Percentiles rank a stretch among this genome's conserved stretches.
Evolutionary conservation across 1,140 invertebrate genomes (phyloP).

Genomic region (Ceratosolen solmsi): DNA sequence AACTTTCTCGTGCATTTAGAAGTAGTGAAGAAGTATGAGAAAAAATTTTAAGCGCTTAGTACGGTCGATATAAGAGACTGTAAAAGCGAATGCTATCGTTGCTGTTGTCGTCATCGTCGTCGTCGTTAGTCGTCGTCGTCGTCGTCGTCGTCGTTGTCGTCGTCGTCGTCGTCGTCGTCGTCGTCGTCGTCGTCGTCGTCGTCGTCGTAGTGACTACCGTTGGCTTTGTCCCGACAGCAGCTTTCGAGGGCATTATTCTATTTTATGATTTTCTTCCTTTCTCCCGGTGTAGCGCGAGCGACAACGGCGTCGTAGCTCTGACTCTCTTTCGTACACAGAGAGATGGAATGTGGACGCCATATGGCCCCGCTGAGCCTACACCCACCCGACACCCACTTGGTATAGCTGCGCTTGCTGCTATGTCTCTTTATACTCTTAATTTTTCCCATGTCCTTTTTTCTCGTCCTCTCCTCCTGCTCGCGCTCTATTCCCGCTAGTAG

Average conservation of each 20-base stretch:
- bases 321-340: slow-evolving; percentile 58
- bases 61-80: no score
- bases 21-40: no score
- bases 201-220: no score
- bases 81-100: background rate
- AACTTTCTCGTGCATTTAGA: no score
- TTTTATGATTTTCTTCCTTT: slow-evolving; percentile 42
- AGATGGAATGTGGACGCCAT: slow-evolving; percentile 73
- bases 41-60: no score
- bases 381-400: slow-evolving; percentile 19
- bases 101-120: no score
- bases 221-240: slow-evolving; percentile 8
- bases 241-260: slow-evolving; percentile 31
- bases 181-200: no score
- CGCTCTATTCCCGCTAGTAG: background rate
- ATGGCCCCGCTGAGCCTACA: slow-evolving; percentile 56
- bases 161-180: no score
- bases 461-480: background rate
- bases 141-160: background rate
- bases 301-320: slow-evolving; percentile 53
- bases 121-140: no score
- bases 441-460: no score
- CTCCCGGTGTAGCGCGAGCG: slow-evolving; percentile 47
- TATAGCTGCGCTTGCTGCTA: background rate
- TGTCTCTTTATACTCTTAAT: background rate